Evolutionary conservation across 1,140 invertebrate genomes (phyloP), one percentile per base, ranked within the genome.

Genomic region (Macrobrachium nipponense): DNA sequence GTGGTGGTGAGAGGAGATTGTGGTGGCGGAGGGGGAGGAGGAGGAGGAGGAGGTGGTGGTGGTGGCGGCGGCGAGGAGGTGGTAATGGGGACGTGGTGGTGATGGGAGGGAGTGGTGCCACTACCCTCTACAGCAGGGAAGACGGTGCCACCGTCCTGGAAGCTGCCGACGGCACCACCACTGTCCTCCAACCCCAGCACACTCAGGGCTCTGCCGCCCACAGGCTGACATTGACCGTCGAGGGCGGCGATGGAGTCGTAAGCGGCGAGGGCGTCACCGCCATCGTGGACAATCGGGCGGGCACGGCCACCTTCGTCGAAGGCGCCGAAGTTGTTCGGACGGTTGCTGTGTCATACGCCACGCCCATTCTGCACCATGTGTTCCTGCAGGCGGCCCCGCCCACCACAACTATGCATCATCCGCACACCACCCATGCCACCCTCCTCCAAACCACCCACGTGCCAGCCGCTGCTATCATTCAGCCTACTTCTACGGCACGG

Each of bases 361-460:
- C 88, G n/a, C 88, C 88, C 77, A 89, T 89, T 78, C 70, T 89
- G 59, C 88, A 87, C 80, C 85, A 89, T 58, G 85, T 89, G 17
- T 84, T 84, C 78, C 80, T 89, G 36, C 88, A 89, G 77, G 77
- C 82, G 11, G 66, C 62, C 44, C 64, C 85, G 10, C 20, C 87
- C 17, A 43, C 72, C 6, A 51, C 87, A 27, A 15, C 27, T 61
- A 58, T 18, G 44, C 66, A 51, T 23, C 64, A 17, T 15, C 64
- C 80, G 72, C 66, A 58, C 27, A 36, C 27, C 27, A 36, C 27
- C 27, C 27, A 36, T 36, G 27, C 62, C n/a, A 59, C 68, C 17
- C 76, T 60, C n/a, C 76, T 78, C 0, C 80, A 72, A 64, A 72
- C 64, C 64, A 51, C 66, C 20, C 27, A 36, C 27, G 27, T 36